Base-by-base conservation (phyloP, 1,140 invertebrate genomes). In the Copidosoma floridanum region DNA sequence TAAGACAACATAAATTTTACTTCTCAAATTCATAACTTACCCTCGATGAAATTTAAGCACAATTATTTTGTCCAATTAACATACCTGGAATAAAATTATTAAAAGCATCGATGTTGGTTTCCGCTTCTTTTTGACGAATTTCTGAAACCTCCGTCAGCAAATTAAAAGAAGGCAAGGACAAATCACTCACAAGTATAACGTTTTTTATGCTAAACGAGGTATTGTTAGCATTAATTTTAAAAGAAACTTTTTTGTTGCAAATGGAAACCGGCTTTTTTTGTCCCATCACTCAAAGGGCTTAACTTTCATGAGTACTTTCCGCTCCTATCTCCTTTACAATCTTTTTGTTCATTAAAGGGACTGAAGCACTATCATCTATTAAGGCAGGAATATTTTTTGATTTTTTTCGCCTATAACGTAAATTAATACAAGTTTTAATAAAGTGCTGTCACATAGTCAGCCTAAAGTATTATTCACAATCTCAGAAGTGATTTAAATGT, bases 1-100 rank as follows among this genome's bases (percentile, higher is more conserved):
- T 61, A 7, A 74, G 71, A 54, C 81, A 75, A 62, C 16, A 5
- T 16, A 16, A 40, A 40, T 14, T 5, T 11, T 10, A 16, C 4
- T 16, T 40, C 16, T 14, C 38, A 16, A 10, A 10, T 6, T 20
- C 10, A 5, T 46, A 11, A 24, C 20, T 21, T 23, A 21, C 43
- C 11, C 23, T 21, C 3, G 6, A 4, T 21, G 24, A 20, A 12
- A 46, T 23, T n/a, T 21, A 21, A 3, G 20, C 5, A 46, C 18
- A 46, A 46, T 46, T 21, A 46, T 46, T n/a, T 46, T 46, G 43
- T 23, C 43, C 43, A 3, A 46, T 21, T n/a, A 46, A n/a, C 8
- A 46, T 12, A 24, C 24, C 43, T 5, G 43, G 16, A 8, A 8
- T 21, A 6, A 16, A 7, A 6, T 46, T n/a, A n/a, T n/a, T 46